Conservation (phyloP, 2,113 vertebrate species). For the Phodopus roborovskii region DNA sequence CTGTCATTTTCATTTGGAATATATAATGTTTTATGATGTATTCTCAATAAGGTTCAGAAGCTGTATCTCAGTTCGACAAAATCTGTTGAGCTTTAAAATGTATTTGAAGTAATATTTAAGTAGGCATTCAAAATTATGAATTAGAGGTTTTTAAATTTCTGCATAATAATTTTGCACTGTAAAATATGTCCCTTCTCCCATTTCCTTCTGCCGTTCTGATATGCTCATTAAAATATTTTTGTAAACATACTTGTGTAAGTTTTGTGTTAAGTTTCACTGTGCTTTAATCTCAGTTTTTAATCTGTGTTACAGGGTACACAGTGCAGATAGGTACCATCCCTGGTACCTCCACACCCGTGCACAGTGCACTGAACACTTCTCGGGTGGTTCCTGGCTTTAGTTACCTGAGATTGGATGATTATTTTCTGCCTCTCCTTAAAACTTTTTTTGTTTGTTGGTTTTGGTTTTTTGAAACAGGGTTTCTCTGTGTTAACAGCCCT, state of each 20-base stretch:
- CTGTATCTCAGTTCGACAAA: constrained; percentile 69
- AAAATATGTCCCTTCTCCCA: constrained; percentile 75
- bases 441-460: background rate
- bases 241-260: constrained; percentile 78
- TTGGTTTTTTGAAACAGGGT: background rate
- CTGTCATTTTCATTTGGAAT: constrained; percentile 36
- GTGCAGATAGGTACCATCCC: background rate
- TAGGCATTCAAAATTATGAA: constrained; percentile 68
- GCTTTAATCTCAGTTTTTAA: constrained; percentile 3
- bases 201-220: constrained; percentile 85
- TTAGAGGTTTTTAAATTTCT: constrained; percentile 79
- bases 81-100: constrained; percentile 74
- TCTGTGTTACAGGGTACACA: background rate
- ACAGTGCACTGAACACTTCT: background rate
- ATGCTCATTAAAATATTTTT: constrained; percentile 90
- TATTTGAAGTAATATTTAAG: constrained; percentile 72
- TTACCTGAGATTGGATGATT: background rate
- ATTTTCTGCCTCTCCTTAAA: background rate
- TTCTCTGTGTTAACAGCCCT: background rate
- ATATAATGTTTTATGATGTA: constrained; percentile 60
- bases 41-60: constrained; percentile 68
- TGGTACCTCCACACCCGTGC: background rate
- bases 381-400: background rate
- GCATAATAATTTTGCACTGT: constrained; percentile 88
- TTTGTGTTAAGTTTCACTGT: constrained; percentile 11